Conservation (phyloP, 2,888 invertebrate genomes). For the Bellardia bayeri region DNA sequence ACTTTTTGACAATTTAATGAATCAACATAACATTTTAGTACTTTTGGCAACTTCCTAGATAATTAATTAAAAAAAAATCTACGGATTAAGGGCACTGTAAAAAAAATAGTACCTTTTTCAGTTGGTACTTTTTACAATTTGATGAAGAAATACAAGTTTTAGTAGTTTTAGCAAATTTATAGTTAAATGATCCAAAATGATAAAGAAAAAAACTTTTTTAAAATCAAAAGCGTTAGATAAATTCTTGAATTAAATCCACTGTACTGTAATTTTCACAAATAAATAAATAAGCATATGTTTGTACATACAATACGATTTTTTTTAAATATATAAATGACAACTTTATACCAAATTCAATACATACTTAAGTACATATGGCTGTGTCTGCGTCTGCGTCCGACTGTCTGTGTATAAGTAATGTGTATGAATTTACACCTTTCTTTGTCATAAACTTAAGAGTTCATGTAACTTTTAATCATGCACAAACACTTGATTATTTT, state of each 20-base stretch:
- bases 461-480: conserved; percentile 71
- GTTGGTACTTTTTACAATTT: too few species aligned
- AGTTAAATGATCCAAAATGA: too few species aligned
- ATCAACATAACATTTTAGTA: too few species aligned
- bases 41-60: too few species aligned
- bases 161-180: too few species aligned
- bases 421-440: conserved; percentile 69
- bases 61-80: too few species aligned
- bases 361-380: background rate
- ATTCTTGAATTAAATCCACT: conserved; percentile 5
- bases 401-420: background rate
- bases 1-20: too few species aligned
- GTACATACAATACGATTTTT: background rate
- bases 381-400: background rate
- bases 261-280: conserved; percentile 8
- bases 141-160: too few species aligned
- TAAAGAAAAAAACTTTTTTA: background rate
- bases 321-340: conserved; percentile 29
- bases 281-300: background rate
- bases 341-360: background rate
- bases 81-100: too few species aligned
- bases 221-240: background rate
- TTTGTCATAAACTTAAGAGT: conserved; percentile 72
- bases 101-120: too few species aligned
- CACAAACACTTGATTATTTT: conserved; percentile 63